Evolutionary conservation across 2,888 invertebrate species (phyloP).

Genomic region (Margaritifera margaritifera): DNA sequence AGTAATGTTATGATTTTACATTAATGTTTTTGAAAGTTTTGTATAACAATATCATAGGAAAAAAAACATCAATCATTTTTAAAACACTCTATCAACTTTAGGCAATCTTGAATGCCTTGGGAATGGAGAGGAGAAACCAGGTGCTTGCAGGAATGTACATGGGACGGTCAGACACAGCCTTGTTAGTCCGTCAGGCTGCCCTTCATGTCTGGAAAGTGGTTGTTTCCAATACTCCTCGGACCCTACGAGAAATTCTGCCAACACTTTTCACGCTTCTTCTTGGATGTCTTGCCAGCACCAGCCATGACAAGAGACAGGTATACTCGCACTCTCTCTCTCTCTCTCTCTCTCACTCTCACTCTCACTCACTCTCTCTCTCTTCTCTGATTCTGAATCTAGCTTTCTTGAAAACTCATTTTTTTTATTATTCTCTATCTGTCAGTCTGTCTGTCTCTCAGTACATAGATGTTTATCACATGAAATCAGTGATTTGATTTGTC

Average conservation of each 20-base stretch:
- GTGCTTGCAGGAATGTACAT: slow-evolving; percentile 85
- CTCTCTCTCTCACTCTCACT: too few species aligned
- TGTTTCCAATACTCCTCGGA: slow-evolving; percentile 97
- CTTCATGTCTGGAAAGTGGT: slow-evolving; percentile 99
- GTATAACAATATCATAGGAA: background rate
- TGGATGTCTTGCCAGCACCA: slow-evolving; percentile 95
- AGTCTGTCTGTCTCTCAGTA: too few species aligned
- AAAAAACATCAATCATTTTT: background rate
- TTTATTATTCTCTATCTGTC: too few species aligned
- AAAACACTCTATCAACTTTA: slow-evolving; percentile 66
- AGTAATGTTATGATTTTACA: slow-evolving; percentile 18
- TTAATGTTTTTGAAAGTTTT: background rate
- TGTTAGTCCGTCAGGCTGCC: slow-evolving; percentile 97
- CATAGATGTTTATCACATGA: too few species aligned
- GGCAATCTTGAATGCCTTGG: slow-evolving; percentile 91
- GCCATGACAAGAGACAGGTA: slow-evolving; percentile 93
- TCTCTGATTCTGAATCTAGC: too few species aligned
- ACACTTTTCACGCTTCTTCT: slow-evolving; percentile 92
- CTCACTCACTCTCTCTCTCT: too few species aligned
- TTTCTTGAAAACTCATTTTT: too few species aligned
- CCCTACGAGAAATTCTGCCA: slow-evolving; percentile 94
- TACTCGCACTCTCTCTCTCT: too few species aligned
- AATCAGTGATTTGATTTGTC: too few species aligned
- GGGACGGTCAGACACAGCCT: slow-evolving; percentile 96
- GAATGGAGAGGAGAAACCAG: slow-evolving; percentile 90